Evolutionary conservation across 2,797 vertebrate genomes (phyloP).

Genomic region (Acomys russatus): DNA sequence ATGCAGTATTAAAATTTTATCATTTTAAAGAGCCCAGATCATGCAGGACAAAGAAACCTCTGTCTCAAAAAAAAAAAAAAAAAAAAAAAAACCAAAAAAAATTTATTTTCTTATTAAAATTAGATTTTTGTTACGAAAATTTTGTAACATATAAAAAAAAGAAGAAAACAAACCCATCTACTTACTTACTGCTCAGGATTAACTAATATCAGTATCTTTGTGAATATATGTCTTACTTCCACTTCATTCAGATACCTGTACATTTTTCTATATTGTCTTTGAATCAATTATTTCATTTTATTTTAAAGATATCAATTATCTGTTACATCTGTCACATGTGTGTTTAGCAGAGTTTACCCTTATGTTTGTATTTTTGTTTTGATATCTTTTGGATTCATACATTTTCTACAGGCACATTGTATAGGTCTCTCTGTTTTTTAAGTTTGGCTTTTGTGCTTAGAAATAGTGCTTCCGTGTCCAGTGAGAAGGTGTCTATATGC

Average conservation of each 20-base stretch:
- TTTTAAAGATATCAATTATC: constrained; percentile 46
- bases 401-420: neutral
- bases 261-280: constrained; percentile 47
- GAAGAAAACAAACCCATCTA: neutral
- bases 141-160: neutral
- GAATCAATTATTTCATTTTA: constrained; percentile 25
- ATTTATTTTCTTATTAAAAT: constrained; percentile 33
- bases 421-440: constrained; percentile 41
- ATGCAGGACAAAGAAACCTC: neutral
- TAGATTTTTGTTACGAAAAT: neutral
- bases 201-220: neutral
- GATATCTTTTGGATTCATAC: neutral
- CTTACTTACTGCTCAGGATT: neutral
- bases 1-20: neutral
- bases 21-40: neutral
- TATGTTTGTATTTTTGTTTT: constrained; percentile 35
- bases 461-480: neutral
- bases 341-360: neutral
- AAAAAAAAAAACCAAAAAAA: too few species aligned
- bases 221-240: neutral
- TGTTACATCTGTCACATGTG: neutral
- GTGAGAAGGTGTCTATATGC: too few species aligned
- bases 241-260: neutral
- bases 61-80: neutral
- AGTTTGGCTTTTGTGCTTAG: neutral